Evolutionary conservation across 2,113 vertebrate genomes (phyloP).

Genomic region (Nestor notabilis): DNA sequence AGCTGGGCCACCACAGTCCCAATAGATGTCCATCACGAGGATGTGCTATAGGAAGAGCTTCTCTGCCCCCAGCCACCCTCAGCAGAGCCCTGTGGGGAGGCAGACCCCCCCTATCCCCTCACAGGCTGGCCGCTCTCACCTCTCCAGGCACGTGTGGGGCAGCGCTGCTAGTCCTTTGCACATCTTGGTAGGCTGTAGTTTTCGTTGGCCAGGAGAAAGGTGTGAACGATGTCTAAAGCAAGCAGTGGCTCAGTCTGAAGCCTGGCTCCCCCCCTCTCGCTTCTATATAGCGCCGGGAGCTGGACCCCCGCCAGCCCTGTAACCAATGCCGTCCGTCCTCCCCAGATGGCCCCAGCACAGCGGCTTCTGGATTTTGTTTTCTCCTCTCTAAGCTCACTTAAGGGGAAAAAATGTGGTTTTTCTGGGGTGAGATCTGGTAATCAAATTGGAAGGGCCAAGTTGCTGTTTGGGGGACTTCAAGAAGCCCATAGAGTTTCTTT

Average conservation of each 20-base stretch:
- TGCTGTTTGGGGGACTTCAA: neutral
- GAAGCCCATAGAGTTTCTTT: neutral
- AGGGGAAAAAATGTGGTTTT: neutral
- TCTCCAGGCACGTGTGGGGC: conserved; percentile 63
- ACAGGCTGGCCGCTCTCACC: neutral
- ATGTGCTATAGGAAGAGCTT: neutral
- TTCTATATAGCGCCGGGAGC: neutral
- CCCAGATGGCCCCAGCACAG: neutral
- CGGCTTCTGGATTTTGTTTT: neutral
- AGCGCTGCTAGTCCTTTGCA: conserved; percentile 64
- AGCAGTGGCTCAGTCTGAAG: neutral
- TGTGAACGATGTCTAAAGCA: neutral
- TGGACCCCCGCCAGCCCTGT: conserved; percentile 28
- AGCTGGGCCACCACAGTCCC: neutral
- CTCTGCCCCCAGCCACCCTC: fast-evolving
- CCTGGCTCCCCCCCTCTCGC: neutral
- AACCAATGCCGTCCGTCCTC: conserved; percentile 1
- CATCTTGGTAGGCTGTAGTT: conserved; percentile 38
- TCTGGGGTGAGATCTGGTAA: neutral
- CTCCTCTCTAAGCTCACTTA: neutral
- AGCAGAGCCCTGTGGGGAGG: neutral
- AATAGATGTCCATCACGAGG: fast-evolving
- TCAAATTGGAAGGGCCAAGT: neutral
- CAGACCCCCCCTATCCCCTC: fast-evolving
- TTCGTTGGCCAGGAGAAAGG: neutral